phyloP scores from a whole-genome alignment of 2,888 invertebrate species.

The Iphiclides podalirius region DNA sequence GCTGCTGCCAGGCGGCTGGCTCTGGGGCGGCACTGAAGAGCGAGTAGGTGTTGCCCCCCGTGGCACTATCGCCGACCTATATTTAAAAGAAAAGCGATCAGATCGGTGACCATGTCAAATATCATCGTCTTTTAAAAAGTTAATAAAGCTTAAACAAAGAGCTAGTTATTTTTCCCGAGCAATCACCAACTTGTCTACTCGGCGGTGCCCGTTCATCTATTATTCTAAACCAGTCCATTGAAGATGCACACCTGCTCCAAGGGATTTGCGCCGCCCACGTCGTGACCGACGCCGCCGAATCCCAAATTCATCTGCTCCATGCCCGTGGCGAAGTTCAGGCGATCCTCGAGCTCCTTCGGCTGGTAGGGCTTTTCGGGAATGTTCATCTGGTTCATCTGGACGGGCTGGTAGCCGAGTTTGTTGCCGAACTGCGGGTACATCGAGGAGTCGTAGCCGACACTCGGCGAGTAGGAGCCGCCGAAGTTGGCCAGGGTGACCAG shows the following conservation, averaged over 20 bases:
- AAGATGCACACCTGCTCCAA: slow-evolving; percentile 49
- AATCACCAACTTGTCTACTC: no score
- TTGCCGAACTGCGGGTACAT: slow-evolving; percentile 72
- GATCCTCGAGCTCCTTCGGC: slow-evolving; percentile 48
- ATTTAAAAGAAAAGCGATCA: no score
- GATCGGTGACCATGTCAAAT: no score
- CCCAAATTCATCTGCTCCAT: slow-evolving; percentile 49
- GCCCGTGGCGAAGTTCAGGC: slow-evolving; percentile 44
- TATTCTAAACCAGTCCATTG: no score
- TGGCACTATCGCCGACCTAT: slow-evolving; percentile 28
- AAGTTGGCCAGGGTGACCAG: slow-evolving; percentile 56
- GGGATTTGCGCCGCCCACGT: slow-evolving; percentile 38
- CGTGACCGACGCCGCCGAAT: slow-evolving; percentile 41
- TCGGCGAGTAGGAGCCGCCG: slow-evolving; percentile 48
- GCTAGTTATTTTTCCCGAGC: no score
- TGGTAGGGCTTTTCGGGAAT: slow-evolving; percentile 46
- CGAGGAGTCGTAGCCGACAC: slow-evolving; percentile 58
- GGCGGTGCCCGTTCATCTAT: no score
- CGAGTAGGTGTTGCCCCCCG: slow-evolving; percentile 71
- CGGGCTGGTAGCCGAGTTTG: slow-evolving; percentile 51
- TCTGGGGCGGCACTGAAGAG: slow-evolving; percentile 77
- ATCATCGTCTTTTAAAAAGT: no score
- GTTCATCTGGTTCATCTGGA: slow-evolving; percentile 42
- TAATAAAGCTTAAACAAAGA: no score
- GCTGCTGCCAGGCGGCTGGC: slow-evolving; percentile 45